Base-by-base conservation (phyloP, 2,888 invertebrate species). In the Ennomos erosarius region DNA sequence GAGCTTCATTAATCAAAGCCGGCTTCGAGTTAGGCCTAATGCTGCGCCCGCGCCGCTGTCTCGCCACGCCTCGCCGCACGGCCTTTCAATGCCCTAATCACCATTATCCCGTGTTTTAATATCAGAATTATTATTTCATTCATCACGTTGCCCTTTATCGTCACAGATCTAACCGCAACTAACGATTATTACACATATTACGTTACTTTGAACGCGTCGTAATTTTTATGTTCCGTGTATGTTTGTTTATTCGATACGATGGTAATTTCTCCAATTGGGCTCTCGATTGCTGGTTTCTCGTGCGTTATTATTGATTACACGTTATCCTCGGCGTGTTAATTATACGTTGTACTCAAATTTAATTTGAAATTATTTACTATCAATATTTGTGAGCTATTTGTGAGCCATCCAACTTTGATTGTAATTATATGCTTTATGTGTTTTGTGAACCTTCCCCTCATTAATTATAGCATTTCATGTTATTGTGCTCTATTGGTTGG, bases 181-280 rank as follows among this genome's bases (percentile, higher is more conserved):
- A 79, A 84, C 81, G 81, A 88, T 88, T 88, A 90, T 88, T 87
- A 87, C 83, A 84, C 81, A 81, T 88, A 87, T 90, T 87, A 88
- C 79, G 84, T 88, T 90, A 82, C 86, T 79, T 79, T 77, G 82
- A 83, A 79, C 82, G 85, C 81, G 73, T 85, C 81, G 79, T 88
- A 82, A 87, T 86, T 85, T 84, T 78, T 76, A 78, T 78, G 77
- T 72, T 72, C 73, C 70, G 69, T 77, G 74, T 83, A 68, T 87
- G 82, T 90, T 90, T 90, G 88, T 90, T 90, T 88, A 85, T 83
- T 78, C 72, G 81, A 84, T 76, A 82, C 71, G 74, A 75, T 73
- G 80, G 78, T 83, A 82, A 83, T 85, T 85, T 84, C 79, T 85
- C 71, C 78, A 74, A 78, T 82, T 79, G 74, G 78, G 71, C 73